Conservation (phyloP, 1,140 invertebrate genomes). For the Cardiocondyla obscurior region DNA sequence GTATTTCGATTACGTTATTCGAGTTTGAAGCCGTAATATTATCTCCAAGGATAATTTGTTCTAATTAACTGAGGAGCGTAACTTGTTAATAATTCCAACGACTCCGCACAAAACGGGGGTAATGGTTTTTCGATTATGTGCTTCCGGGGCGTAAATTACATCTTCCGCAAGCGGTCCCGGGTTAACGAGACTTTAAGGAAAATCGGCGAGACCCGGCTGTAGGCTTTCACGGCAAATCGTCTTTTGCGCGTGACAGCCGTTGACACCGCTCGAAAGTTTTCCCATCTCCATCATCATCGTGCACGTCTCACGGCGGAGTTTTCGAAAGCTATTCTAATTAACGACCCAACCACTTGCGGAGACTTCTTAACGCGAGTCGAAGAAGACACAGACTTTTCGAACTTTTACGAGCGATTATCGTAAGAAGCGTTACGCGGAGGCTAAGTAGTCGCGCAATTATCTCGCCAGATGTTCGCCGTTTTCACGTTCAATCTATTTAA, state of each 20-base stretch:
- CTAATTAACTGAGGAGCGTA: conserved; percentile 17
- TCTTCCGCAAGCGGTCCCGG: not conserved
- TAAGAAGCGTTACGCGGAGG: not conserved
- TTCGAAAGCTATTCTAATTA: conserved; percentile 59
- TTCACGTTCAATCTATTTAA: not conserved
- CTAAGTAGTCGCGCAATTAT: conserved; percentile 44
- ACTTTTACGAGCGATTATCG: conserved; percentile 47
- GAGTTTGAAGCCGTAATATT: not conserved
- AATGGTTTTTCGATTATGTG: conserved; percentile 15
- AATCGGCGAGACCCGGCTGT: not conserved
- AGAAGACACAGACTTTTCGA: not conserved
- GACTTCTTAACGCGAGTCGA: conserved; percentile 5
- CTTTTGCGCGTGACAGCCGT: conserved; percentile 13
- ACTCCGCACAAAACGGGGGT: not conserved
- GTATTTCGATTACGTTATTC: not conserved
- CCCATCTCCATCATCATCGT: conserved; percentile 23
- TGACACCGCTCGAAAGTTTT: conserved; percentile 52
- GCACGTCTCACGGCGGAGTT: conserved; percentile 23
- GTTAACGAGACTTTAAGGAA: conserved; percentile 47
- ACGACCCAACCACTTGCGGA: not conserved
- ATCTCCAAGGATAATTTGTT: not conserved
- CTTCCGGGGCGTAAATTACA: conserved; percentile 32
- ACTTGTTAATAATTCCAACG: conserved; percentile 39
- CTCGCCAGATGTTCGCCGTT: not conserved
- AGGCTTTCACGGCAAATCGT: conserved; percentile 21